phyloP scores from a whole-genome alignment of 1,140 invertebrate genomes.

The Drosophila kanapiae region DNA sequence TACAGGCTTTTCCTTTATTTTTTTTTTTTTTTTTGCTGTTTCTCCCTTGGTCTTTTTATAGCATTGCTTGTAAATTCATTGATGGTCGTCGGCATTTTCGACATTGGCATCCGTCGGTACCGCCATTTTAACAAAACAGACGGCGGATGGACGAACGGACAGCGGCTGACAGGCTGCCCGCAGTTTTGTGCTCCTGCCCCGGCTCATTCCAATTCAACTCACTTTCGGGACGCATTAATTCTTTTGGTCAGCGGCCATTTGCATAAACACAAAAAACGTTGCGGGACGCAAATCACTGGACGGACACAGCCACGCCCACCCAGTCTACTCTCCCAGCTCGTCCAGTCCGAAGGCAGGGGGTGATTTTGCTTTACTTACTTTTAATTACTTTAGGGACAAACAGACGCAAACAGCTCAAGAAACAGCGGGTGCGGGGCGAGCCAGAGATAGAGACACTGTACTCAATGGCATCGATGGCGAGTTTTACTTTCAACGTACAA shows the following conservation, averaged over 20 bases:
- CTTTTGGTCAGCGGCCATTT: constrained; percentile 72
- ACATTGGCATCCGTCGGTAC: constrained; percentile 23
- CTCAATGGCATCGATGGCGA: constrained; percentile 30
- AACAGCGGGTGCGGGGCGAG: constrained; percentile 2
- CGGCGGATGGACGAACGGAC: too few species aligned
- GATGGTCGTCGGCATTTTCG: constrained; percentile 25
- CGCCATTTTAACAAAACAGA: constrained; percentile 23
- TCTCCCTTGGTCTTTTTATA: constrained; percentile 15
- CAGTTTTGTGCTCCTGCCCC: constrained; percentile 16
- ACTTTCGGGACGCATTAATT: constrained; percentile 74
- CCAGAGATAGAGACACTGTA: constrained; percentile 20
- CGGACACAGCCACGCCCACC: constrained; percentile 25
- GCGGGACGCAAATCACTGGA: constrained; percentile 55
- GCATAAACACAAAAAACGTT: constrained; percentile 69
- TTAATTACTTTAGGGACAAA: constrained; percentile 82
- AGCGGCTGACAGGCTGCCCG: constrained; percentile 17
- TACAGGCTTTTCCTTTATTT: constrained; percentile 23
- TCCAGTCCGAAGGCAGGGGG: not conserved
- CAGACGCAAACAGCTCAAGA: constrained; percentile 49
- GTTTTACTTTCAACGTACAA: constrained; percentile 39
- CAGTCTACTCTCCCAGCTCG: not conserved
- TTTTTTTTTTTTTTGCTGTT: too few species aligned
- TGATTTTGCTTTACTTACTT: constrained; percentile 76
- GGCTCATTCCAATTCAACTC: constrained; percentile 76
- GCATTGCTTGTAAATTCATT: constrained; percentile 63